These are phyloP conservation scores for Varanus komodoensis DNA, from an alignment of 2,113 vertebrate genomes.

Conservation along the genomic window DNA sequence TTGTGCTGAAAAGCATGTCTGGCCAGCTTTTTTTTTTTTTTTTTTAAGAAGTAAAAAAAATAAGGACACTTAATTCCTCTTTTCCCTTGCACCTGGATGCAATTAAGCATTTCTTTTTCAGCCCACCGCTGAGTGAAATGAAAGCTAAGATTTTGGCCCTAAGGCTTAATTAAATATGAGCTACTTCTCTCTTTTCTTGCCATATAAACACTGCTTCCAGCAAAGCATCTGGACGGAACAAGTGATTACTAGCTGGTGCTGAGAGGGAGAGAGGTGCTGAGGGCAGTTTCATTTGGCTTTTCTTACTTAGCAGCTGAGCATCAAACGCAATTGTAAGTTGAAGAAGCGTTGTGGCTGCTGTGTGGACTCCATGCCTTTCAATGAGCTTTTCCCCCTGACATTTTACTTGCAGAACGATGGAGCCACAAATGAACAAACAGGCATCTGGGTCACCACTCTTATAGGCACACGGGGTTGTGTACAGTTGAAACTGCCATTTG, in stretches of 20 bases:
- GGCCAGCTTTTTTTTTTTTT: background rate
- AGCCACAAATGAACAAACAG: background rate
- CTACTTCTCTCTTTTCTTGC: slow-evolving; percentile 60
- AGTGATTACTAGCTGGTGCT: slow-evolving; percentile 65
- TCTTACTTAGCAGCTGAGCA: slow-evolving; percentile 49
- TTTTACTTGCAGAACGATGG: background rate
- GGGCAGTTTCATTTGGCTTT: slow-evolving; percentile 65
- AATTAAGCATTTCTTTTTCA: slow-evolving; percentile 30
- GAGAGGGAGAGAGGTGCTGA: slow-evolving; percentile 69
- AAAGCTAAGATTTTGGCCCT: slow-evolving; percentile 62
- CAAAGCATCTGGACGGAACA: slow-evolving; percentile 65
- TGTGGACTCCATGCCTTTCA: background rate
- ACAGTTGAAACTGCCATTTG: background rate
- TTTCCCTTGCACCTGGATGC: slow-evolving; percentile 33
- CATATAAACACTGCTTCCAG: slow-evolving; percentile 65
- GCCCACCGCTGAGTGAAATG: slow-evolving; percentile 47
- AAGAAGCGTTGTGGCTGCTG: background rate
- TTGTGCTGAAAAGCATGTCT: background rate
- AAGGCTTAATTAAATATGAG: slow-evolving; percentile 68
- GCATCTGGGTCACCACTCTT: background rate
- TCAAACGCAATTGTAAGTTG: slow-evolving; percentile 68
- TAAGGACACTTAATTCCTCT: background rate
- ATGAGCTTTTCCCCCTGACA: background rate
- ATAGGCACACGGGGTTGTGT: background rate
- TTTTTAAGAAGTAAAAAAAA: background rate